Base-by-base conservation (phyloP, 2,888 invertebrate genomes). In the Yponomeuta malinellus region DNA sequence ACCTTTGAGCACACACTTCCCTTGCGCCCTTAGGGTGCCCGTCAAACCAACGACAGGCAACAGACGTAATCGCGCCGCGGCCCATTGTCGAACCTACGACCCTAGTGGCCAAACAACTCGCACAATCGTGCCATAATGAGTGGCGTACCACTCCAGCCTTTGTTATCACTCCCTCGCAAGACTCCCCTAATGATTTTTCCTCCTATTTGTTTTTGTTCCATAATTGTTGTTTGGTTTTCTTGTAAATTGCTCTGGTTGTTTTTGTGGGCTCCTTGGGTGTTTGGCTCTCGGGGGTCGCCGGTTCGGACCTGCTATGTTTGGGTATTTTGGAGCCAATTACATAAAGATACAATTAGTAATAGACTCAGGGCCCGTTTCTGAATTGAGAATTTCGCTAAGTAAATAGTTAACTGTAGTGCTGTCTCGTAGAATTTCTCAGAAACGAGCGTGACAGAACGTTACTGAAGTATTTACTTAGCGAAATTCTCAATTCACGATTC, bases 211-310 rank as follows among this genome's bases (percentile, higher is more conserved):
- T 91, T 91, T 90, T 88, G 88, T 90, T 83, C 81, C 78, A 85
- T 90, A 90, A 91, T 91, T 91, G 88, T 80, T 90, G 89, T 90
- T 89, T 88, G 87, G 88, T 89, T 88, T 89, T 86, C 86, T 84
- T 82, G 84, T 85, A 84, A 85, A 89, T 88, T 87, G 88, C 84
- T 85, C 66, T 83, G 88, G 81, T 59, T 59, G 52, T 59, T 59
- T 59, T 59, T 59, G 52, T 15, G 52, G 52, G 12, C 15, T 12
- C 52, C 52, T 12, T 2, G 52, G 52, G 12, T 15, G 52, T 2
- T 12, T 52, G 52, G 52, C 52, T 52, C 52, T 52, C 52, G 2
- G 52, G 52, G 52, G 52, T 52, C 52, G 6, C 52, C 10, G 10
- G 52, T 59, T 59, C 15, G 52, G 52, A 59, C 52, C 52, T 8